Percentiles rank a stretch among this genome's conserved stretches.
Evolutionary conservation across 2,888 invertebrate species (phyloP).

Genomic region (Aphidoletes aphidimyza): DNA sequence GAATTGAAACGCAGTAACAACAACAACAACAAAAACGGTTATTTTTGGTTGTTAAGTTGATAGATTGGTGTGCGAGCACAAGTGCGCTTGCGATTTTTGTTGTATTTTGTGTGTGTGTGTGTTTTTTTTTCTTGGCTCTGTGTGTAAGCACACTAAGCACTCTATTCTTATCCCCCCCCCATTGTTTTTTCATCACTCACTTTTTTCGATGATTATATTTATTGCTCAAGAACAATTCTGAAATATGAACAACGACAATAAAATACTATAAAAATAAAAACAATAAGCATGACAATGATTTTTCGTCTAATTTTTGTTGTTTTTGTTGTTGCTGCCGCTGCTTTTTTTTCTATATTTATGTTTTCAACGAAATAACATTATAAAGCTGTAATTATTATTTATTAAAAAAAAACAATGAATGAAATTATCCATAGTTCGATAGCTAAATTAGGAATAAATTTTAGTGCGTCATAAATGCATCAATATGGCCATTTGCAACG

Average conservation of each 20-base stretch:
- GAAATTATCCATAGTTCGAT: slow-evolving; percentile 13
- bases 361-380: neutral
- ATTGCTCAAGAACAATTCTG: slow-evolving; percentile 1
- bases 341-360: neutral
- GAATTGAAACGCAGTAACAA: no score
- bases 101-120: no score
- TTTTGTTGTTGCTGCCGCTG: neutral
- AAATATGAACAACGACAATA: slow-evolving; percentile 44
- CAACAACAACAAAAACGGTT: neutral
- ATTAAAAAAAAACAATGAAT: slow-evolving; percentile 25
- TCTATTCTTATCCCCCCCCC: neutral
- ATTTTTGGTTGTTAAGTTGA: slow-evolving; percentile 41
- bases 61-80: no score
- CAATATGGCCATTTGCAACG: neutral
- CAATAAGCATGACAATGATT: slow-evolving; percentile 48
- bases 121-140: no score
- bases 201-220: neutral
- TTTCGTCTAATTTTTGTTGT: neutral
- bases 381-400: neutral
- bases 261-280: slow-evolving; percentile 9
- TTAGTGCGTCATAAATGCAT: neutral
- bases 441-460: neutral
- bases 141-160: no score
- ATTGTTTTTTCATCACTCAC: neutral
- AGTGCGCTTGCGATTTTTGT: neutral